Percentiles rank a stretch among this genome's conserved stretches.
Evolutionary conservation across 2,797 vertebrate genomes (phyloP).

Genomic region (Chrosomus eos): DNA sequence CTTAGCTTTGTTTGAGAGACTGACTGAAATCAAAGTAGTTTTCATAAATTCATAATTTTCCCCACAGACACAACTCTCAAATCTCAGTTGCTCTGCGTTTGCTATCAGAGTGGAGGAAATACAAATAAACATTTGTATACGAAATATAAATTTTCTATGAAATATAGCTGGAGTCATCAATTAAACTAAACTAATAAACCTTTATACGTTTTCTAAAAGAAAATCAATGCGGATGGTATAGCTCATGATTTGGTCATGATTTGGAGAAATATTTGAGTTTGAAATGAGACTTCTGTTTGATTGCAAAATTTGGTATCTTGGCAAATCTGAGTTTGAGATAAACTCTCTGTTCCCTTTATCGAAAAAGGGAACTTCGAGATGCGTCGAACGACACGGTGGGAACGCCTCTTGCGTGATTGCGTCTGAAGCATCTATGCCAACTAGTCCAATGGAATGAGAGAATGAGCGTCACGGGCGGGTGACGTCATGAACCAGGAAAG

Average conservation of each 20-base stretch:
- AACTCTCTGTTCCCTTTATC: too few species aligned
- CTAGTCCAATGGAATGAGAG: too few species aligned
- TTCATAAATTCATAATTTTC: neutral
- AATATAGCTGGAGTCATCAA: neutral
- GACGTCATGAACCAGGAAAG: too few species aligned
- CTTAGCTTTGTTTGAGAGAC: neutral
- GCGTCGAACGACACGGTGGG: too few species aligned
- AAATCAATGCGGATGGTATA: neutral
- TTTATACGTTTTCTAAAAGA: neutral
- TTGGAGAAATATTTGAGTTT: neutral
- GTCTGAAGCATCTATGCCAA: too few species aligned
- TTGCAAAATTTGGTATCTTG: neutral
- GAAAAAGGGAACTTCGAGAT: too few species aligned
- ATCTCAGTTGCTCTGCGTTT: neutral
- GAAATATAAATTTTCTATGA: neutral
- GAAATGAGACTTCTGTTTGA: neutral
- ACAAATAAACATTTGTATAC: too few species aligned
- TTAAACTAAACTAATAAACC: neutral
- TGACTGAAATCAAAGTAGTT: neutral
- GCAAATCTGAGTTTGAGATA: neutral
- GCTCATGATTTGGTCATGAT: neutral
- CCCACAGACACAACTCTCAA: neutral
- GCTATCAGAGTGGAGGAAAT: neutral
- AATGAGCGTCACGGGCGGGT: too few species aligned
- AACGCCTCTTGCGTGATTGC: too few species aligned